Base-by-base conservation (phyloP, 2,797 vertebrate species). In the Danio jaintianensis region DNA sequence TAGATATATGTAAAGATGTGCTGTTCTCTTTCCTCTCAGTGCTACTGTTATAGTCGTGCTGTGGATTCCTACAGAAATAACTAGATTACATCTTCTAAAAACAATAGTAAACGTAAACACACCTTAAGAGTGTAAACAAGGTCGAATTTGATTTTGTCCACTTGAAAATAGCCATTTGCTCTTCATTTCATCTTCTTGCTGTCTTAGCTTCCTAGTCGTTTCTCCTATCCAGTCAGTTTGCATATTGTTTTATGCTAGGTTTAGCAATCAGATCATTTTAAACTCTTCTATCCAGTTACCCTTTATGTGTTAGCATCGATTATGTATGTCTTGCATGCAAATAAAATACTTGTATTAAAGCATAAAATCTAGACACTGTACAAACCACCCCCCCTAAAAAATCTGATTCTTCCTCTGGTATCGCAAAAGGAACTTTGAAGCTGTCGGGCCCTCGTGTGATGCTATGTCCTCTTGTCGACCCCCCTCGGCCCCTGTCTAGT, bases 361-460 rank as follows among this genome's bases (percentile, higher is more conserved):
- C 66, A 63, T 16, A 18, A 16, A 22, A 38, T 29, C n/a, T 6
- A 52, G 7, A 43, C 59, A 55, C 4, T 12, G 4, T 15, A 16
- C 42, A 7, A 63, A 76, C 38, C 40, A 55, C 13, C n/a, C n/a
- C n/a, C n/a, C n/a, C n/a, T n/a, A n/a, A 29, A 29, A 29, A 29
- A 83, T 73, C 73, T 58, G 63, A 81, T 86, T 13, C 74, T 74
- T 59, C 36, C 43, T 79, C 55, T 83, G 63, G 82, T 82, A 87
- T 89, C 85, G 88, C 86, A 87, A 53, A 73, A 64, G 72, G 36
- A 82, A 48, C 83, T 90, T 88, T 92, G 86, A 92, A 91, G 89
- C 22, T 38, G 16, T 76, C 61, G 82, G 83, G 83, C 15, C 73
- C 85, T 89, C 87, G 84, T 82, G 87, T 88, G 75, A 50, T 77